Evolutionary conservation across 2,113 vertebrate species (phyloP), one percentile per base, ranked within the genome.

Genomic region (Cheilinus undulatus): DNA sequence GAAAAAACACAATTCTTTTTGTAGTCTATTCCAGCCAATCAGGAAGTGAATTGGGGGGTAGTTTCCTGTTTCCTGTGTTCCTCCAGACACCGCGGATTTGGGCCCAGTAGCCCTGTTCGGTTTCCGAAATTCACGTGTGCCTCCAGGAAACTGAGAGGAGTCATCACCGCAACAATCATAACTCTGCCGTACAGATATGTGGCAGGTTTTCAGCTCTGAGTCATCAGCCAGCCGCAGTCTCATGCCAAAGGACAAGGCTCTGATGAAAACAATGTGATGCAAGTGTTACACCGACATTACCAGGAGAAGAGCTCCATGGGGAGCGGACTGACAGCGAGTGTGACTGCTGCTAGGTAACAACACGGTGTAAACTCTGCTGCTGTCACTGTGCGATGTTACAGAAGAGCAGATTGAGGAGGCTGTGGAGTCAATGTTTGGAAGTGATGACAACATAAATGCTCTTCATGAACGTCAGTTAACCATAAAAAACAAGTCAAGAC

Each of bases 61-160:
- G 92, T 90, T 95, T 96, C 94, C 95, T 87, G 93, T 93, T 95
- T 96, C 93, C 95, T 95, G 91, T 86, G 60, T 82, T 81, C 86
- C 86, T 87, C 92, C 86, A n/a, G 91, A 90, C 81, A 87, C 86
- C 84, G 90, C 48, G 2, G 69, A 74, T 69, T 72, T 17, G 4
- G 63, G 48, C 66, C 77, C 69, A 71, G 81, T 86, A 83, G 86
- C 70, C 52, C 48, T 1, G 30, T 76, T 90, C 69, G 67, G 61
- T 95, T 96, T 96, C 94, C 92, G 93, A 85, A 86, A 92, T 84
- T 86, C 87, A 86, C 73, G 71, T 22, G 76, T 73, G 88, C 80
- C 43, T 85, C 69, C 74, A 64, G 92, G 87, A 91, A 91, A 85
- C 74, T n/a, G 38, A 77, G 80, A 61, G 34, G 49, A 88, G 71